Evolutionary conservation across 2,797 vertebrate species (phyloP), one percentile per base, ranked within the genome.

Genomic region (Sphaeramia orbicularis): DNA sequence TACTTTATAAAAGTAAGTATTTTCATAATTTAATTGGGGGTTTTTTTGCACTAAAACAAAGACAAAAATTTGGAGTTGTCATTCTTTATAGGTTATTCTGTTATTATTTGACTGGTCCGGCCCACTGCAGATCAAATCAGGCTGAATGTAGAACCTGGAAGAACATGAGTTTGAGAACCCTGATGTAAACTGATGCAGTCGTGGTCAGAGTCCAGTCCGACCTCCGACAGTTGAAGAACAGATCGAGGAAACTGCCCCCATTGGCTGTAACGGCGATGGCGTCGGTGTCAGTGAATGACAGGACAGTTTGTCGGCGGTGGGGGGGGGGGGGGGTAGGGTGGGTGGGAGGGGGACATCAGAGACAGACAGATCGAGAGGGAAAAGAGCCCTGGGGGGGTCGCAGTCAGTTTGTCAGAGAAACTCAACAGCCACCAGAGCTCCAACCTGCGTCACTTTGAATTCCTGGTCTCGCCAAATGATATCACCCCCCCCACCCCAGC

Each of bases 391-490:
- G 4, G 55, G 85, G 84, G 71, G 30, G 57, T 75, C 74, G 50
- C 66, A 89, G 86, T 91, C 89, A 84, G 81, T 92, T 92, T 91
- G 80, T 92, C 91, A 79, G 77, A 86, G 80, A 84, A 92, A 91
- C 87, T 92, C 72, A 84, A 43, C 55, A 21, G 81, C 84, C 84
- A 89, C 80, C 84, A 88, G 88, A 93, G 92, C 78, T 85, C 74
- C 81, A 91, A 93, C 94, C 85, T 93, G 90, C 92, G 94, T 96
- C 96, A 95, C 89, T 91, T 96, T 78, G 64, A 71, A 78, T 90
- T 94, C 90, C 86, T 87, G 61, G 47, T 65, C 86, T 84, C 86
- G 47, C 57, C 87, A 77, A 79, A 91, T 95, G 93, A 95, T 59
- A 76, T 56, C 83, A 52, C 48, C 80, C 76, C 47, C 24, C 78